Evolutionary conservation across 2,888 invertebrate genomes (phyloP), one percentile per base, ranked within the genome.

Genomic region (Pammene fasciana): DNA sequence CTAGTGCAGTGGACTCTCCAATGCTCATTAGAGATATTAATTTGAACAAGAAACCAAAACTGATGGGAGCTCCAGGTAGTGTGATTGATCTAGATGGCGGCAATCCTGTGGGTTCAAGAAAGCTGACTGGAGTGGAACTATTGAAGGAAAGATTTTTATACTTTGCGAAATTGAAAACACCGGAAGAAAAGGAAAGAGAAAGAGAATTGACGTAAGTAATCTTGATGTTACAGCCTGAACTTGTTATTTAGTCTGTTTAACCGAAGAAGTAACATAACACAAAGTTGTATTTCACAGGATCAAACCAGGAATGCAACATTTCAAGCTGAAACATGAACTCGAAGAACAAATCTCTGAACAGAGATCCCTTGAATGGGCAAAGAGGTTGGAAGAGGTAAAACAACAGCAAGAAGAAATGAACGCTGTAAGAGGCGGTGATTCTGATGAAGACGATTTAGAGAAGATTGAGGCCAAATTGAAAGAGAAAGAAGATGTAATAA

Each of bases 131-230:
- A 10, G 90, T 97, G 8, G 93, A 94, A 72, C 88, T 94, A 67
- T 90, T 97, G 43, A 94, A 96, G 82, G 93, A 96, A 75, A 93
- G 96, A 73, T 96, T 96, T 81, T 88, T 95, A 46, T 94, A 94
- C 79, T 97, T 97, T 76, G 90, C 95, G 0, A 91, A 93, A 52
- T 77, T 89, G 0, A 93, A 93, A 70, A 94, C 94, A 41, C 85
- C 88, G 0, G 90, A 89, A 65, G 90, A 94, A 83, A 78, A 87
- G 73, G 87, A 94, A 83, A 85, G 94, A 78, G 89, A 93, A 79
- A 87, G 94, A 74, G 90, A 94, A 81, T 85, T 94, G 76, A 94
- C 87, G 94, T 94, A 86, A 84, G 86, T 74, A 7, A 26, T 4
- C 26, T 26, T 26, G 26, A 26, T 26, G 26, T n/a, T n/a, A n/a